Evolutionary conservation across 1,140 invertebrate species (phyloP).

Genomic region (Heliothis virescens): DNA sequence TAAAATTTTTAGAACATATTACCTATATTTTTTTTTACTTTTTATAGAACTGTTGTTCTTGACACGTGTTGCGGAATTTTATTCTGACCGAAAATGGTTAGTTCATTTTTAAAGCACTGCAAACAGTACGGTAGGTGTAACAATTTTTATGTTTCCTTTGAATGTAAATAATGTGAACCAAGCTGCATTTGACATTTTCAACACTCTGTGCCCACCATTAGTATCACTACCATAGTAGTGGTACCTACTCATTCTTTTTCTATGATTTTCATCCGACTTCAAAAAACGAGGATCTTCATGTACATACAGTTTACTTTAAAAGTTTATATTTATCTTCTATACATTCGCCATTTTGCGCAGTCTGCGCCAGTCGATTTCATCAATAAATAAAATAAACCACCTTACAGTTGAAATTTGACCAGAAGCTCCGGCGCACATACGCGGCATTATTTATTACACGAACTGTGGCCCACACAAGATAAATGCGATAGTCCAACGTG

Average conservation of each 20-base stretch:
- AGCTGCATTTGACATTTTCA: constrained; percentile 19
- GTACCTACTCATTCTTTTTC: no score
- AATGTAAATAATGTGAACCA: background rate
- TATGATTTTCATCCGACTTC: no score
- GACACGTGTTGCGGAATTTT: no score
- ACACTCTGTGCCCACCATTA: no score
- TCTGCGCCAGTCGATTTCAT: background rate
- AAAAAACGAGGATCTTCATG: no score
- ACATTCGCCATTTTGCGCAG: no score
- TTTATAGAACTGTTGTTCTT: no score
- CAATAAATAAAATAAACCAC: constrained; percentile 22
- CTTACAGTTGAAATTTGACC: background rate
- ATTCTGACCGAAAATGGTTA: background rate
- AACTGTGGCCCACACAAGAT: constrained; percentile 32
- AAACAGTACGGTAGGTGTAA: background rate
- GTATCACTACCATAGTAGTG: no score
- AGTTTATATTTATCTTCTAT: no score
- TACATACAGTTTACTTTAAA: no score
- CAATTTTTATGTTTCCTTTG: constrained; percentile 19
- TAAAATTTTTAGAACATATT: no score
- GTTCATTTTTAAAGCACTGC: constrained; percentile 22
- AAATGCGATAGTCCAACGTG: constrained; percentile 34
- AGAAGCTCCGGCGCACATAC: background rate
- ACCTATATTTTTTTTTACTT: no score
- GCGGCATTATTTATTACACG: constrained; percentile 31